Evolutionary conservation across 2,888 invertebrate genomes (phyloP).

Genomic region (Megastigmus dorsalis): DNA sequence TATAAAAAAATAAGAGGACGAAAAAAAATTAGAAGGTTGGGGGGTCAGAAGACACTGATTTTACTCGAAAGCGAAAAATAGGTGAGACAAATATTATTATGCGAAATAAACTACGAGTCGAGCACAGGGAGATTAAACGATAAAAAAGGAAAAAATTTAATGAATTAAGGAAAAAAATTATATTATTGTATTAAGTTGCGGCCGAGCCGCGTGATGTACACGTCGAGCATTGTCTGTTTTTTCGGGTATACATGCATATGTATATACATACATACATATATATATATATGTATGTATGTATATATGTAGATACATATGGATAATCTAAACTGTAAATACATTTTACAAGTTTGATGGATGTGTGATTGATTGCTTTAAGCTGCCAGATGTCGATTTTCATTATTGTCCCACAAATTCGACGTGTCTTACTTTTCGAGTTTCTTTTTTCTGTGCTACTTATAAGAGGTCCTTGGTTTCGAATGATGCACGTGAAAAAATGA

Average conservation of each 20-base stretch:
- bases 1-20: slow-evolving; percentile 45
- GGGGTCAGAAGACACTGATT: too few species aligned
- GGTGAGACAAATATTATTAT: too few species aligned
- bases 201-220: slow-evolving; percentile 22
- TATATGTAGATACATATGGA: slow-evolving; percentile 3
- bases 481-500: too few species aligned
- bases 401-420: slow-evolving; percentile 37
- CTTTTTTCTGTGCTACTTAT: too few species aligned
- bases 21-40: slow-evolving; percentile 11
- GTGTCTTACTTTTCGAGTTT: too few species aligned
- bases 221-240: slow-evolving; percentile 36
- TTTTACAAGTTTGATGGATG: slow-evolving; percentile 49
- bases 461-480: too few species aligned
- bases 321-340: slow-evolving; percentile 52
- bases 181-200: slow-evolving; percentile 28
- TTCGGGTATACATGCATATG: slow-evolving; percentile 44
- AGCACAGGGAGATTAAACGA: not conserved
- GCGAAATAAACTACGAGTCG: not conserved
- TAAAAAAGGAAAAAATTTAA: slow-evolving; percentile 2
- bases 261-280: slow-evolving; percentile 36
- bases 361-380: slow-evolving; percentile 50
- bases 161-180: too few species aligned
- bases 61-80: too few species aligned
- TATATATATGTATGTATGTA: slow-evolving; percentile 45
- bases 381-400: slow-evolving; percentile 49